phyloP scores from a whole-genome alignment of 2,888 invertebrate genomes.

The Habroteleia sp. region DNA sequence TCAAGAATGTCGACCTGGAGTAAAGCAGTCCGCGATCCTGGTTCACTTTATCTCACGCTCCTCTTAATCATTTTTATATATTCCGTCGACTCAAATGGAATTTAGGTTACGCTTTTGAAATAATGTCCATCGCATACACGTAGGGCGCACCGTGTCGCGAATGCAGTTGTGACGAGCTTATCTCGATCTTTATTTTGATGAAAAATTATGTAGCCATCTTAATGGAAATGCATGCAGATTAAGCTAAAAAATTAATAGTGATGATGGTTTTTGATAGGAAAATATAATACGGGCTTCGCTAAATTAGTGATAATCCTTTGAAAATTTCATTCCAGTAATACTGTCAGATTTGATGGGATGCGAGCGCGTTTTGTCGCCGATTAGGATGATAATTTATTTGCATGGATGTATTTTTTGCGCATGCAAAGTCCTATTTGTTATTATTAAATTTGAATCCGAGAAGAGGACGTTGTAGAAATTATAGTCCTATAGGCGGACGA shows the following conservation, averaged over 20 bases:
- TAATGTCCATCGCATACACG: conserved; percentile 33
- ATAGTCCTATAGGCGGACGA: background rate
- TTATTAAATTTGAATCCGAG: conserved; percentile 38
- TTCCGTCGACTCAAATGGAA: conserved; percentile 38
- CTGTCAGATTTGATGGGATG: conserved; percentile 40
- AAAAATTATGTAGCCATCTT: conserved; percentile 55
- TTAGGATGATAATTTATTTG: conserved; percentile 52
- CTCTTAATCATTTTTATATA: conserved; percentile 41
- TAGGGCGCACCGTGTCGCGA: conserved; percentile 21
- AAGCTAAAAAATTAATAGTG: conserved; percentile 43
- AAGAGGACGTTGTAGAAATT: conserved; percentile 23
- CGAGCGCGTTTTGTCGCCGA: conserved; percentile 20
- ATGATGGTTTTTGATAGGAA: conserved; percentile 31
- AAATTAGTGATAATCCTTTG: conserved; percentile 50
- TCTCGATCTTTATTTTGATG: conserved; percentile 52
- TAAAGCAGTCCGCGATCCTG: conserved; percentile 63
- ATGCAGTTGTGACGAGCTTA: conserved; percentile 37
- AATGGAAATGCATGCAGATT: conserved; percentile 44
- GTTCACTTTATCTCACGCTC: conserved; percentile 38
- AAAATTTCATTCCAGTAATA: conserved; percentile 17
- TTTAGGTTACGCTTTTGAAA: conserved; percentile 55
- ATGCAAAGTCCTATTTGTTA: conserved; percentile 33
- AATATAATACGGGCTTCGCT: conserved; percentile 32
- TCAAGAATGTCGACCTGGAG: conserved; percentile 44
- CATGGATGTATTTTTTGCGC: conserved; percentile 10